phyloP scores from a whole-genome alignment of 2,888 invertebrate species.

The Onchidella celtica region DNA sequence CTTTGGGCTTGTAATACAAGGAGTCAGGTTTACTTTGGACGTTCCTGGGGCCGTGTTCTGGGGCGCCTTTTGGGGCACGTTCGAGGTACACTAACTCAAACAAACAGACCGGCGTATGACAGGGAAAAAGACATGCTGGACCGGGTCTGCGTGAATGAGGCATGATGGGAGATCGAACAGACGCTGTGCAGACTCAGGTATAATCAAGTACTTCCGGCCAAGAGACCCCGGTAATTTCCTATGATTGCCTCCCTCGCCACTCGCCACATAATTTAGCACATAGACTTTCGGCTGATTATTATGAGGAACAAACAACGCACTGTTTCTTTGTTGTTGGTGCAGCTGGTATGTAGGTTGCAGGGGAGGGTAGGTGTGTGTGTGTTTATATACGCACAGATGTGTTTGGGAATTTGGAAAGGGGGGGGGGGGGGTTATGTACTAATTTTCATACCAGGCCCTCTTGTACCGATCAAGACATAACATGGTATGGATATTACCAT shows the following conservation, averaged over 20 bases:
- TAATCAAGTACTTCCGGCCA: neutral
- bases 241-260: no score
- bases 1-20: constrained; percentile 12
- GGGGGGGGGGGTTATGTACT: no score
- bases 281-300: no score
- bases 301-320: neutral
- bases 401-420: no score
- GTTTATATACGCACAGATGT: no score
- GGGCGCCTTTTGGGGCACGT: neutral
- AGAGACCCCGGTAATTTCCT: neutral
- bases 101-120: neutral
- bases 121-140: no score
- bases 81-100: neutral
- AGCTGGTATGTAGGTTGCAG: no score
- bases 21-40: neutral
- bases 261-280: neutral
- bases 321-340: neutral
- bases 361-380: no score
- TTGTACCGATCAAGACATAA: no score
- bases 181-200: neutral
- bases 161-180: neutral
- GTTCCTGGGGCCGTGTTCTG: neutral
- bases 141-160: neutral
- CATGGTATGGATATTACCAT: no score
- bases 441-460: no score